Evolutionary conservation across 2,797 vertebrate genomes (phyloP).

Genomic region (Cygnus olor): DNA sequence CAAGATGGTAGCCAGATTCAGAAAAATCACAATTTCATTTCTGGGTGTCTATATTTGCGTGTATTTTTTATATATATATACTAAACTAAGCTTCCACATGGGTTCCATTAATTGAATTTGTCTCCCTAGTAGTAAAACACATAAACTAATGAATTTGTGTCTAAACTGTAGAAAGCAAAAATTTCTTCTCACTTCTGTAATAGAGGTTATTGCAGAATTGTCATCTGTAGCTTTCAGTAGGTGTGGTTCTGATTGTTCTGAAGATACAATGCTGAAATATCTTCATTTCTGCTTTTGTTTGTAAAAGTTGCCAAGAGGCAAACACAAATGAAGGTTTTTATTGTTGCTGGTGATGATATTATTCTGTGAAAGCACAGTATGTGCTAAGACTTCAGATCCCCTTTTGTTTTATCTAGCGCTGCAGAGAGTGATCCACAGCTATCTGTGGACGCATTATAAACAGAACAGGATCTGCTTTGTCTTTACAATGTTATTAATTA

Average conservation of each 20-base stretch:
- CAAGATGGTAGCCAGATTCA: not conserved
- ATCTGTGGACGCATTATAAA: not conserved
- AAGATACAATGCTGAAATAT: not conserved
- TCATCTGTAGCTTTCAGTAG: fast-evolving
- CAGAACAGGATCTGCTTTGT: not conserved
- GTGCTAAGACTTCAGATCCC: not conserved
- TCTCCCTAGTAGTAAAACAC: not conserved
- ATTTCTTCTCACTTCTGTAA: not conserved
- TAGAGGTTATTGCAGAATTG: not conserved
- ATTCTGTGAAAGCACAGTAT: not conserved
- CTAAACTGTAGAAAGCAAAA: not conserved
- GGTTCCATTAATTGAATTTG: not conserved
- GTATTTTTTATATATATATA: not conserved
- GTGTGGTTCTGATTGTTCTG: not conserved
- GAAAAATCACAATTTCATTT: not conserved
- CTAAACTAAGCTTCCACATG: not conserved
- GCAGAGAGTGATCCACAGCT: not conserved
- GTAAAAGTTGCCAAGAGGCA: not conserved
- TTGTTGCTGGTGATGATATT: not conserved
- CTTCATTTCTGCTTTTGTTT: not conserved
- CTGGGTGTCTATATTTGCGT: not conserved
- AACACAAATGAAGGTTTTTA: not conserved
- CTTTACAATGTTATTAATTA: not conserved
- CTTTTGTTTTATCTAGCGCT: not conserved
- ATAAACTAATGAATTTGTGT: not conserved